Evolutionary conservation across 2,113 vertebrate genomes (phyloP).

Genomic region (Brachypteracias leptosomus): DNA sequence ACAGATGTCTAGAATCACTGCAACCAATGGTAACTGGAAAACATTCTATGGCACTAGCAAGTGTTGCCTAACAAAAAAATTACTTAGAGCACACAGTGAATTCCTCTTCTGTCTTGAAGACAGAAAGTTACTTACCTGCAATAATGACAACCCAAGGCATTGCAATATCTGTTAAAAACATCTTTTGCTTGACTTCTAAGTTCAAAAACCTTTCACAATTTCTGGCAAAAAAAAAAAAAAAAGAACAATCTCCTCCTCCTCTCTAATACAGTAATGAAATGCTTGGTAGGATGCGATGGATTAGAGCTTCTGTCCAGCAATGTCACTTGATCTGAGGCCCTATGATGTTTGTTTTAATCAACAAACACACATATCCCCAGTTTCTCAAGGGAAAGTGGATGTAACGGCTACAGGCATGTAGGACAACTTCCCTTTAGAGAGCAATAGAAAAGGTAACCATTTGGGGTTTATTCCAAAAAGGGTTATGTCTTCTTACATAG

Average conservation of each 20-base stretch:
- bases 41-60: background rate
- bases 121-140: slow-evolving; percentile 40
- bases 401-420: background rate
- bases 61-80: background rate
- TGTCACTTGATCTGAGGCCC: background rate
- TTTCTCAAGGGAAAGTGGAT: background rate
- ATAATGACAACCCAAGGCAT: background rate
- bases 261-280: slow-evolving; percentile 24
- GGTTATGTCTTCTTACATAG: background rate
- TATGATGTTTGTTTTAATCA: background rate
- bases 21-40: background rate
- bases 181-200: background rate
- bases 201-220: background rate
- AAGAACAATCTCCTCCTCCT: slow-evolving; percentile 59
- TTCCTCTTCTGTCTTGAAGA: background rate
- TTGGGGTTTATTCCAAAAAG: background rate
- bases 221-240: background rate
- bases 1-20: background rate
- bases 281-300: background rate
- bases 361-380: background rate
- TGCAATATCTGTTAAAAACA: background rate
- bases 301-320: background rate
- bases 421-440: slow-evolving; percentile 71
- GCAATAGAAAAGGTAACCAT: slow-evolving; percentile 27
- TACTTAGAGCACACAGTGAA: background rate